These are phyloP conservation scores for Volucella zonaria DNA, from an alignment of 2,888 invertebrate genomes.

Conservation along the genomic window DNA sequence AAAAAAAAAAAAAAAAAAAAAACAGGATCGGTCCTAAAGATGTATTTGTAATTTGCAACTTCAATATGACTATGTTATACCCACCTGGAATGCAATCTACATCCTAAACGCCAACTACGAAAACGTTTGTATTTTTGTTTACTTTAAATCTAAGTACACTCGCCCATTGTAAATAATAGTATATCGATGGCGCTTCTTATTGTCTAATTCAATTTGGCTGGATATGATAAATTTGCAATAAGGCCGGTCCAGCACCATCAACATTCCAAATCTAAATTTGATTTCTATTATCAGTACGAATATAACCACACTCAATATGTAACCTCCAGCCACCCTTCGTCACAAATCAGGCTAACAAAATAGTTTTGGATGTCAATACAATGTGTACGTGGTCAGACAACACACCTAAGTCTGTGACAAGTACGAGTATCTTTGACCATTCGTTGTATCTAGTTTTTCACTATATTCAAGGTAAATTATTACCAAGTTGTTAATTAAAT, in stretches of 20 bases:
- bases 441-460: conserved; percentile 26
- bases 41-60: too few species aligned
- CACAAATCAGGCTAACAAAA: conserved; percentile 1
- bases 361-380: background rate
- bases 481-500: conserved; percentile 62
- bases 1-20: too few species aligned
- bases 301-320: background rate
- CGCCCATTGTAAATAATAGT: too few species aligned
- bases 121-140: too few species aligned
- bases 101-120: too few species aligned
- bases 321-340: conserved; percentile 5
- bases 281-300: conserved; percentile 3
- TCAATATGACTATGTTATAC: too few species aligned
- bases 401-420: conserved; percentile 36
- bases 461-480: conserved; percentile 69
- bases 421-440: conserved; percentile 27
- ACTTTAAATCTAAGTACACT: too few species aligned
- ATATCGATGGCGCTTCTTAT: conserved; percentile 37
- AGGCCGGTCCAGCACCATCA: conserved; percentile 14
- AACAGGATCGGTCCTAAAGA: too few species aligned
- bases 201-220: conserved; percentile 46
- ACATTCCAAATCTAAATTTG: conserved; percentile 14
- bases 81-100: too few species aligned
- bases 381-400: conserved; percentile 29
- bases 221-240: conserved; percentile 54